Base-by-base conservation (phyloP, 2,888 invertebrate genomes). In the Thera obeliscata region DNA sequence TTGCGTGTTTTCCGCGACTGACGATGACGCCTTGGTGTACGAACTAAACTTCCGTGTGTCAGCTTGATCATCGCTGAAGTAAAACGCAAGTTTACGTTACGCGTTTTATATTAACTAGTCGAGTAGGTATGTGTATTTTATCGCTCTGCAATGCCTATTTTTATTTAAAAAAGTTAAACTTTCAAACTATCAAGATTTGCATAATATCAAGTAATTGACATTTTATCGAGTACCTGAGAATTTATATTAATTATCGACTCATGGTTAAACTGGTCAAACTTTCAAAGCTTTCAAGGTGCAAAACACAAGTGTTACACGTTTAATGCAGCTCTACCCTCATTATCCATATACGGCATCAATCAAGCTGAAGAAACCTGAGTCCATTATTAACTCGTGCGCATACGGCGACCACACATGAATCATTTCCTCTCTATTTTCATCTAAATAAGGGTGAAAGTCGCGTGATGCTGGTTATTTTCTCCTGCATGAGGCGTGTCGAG, bases 281-380 rank as follows among this genome's bases (percentile, higher is more conserved):
- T 52, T 52, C 52, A 52, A 52, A 33, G 43, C 43, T 46, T 52
- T 52, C 8, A 52, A 33, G 8, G 7, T 9, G 33, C 33, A 33
- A 33, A 52, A 52, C 50, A 4, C 2, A 33, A 33, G 52, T n/a
- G 52, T 8, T 55, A 54, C n/a, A 58, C 33, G 54, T 52, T 52
- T 11, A 41, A 46, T 59, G 36, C 57, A 64, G 57, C 49, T 56
- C 67, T 56, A 57, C 52, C 61, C 66, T 58, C 68, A 64, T 66
- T 70, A 66, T 61, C 68, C 67, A 64, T 54, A 56, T 11, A 67
- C 50, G 56, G 67, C 66, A 65, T 67, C 70, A 59, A 69, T 72
- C 68, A 66, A 50, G 52, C 58, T 61, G 63, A 68, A 62, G 69
- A 71, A 69, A 74, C 59, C 61, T n/a, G 55, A 64, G 35, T 54